Evolutionary conservation across 2,888 invertebrate genomes (phyloP), one percentile per base, ranked within the genome.

Genomic region (Trimorus sp.): DNA sequence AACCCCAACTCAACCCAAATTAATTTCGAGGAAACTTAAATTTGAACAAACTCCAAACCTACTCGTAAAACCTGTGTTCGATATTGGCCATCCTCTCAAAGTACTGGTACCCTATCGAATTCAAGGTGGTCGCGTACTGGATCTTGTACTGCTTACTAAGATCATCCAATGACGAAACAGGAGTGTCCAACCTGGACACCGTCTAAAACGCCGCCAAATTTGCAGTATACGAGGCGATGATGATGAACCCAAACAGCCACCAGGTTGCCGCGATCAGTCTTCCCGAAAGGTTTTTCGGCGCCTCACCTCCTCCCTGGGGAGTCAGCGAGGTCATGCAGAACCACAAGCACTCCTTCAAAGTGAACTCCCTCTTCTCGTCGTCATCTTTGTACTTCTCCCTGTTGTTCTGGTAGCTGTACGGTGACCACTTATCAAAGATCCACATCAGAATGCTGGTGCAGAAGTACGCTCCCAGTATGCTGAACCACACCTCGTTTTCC

Each of bases 171-270:
- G 97, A 97, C 88, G 98, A 98, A 51, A 98, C 96, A 0, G 98
- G 97, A 0, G 97, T 97, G 87, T 98, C 98, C 89, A 98, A 93
- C 15, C 98, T 94, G 0, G 98, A 98, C 0, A 98, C 97, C 0
- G 99, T 99, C 75, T 99, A 93, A 91, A 99, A 99, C 0, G 99
- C 99, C 1, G 99, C 99, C 89, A 99, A 93, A 92, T 99, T 99
- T 0, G 99, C 99, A 0, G 99, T 99, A 92, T 99, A 99, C 0
- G 98, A 98, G 3, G 99, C 99, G 89, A 99, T 99, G 85, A 99
- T 98, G 90, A 99, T 99, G 92, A 99, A 99, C 0, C 99, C 98
- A 92, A 99, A 99, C 36, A 99, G 93, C 99, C 99, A 99, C 99
- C 98, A 99, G 0, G 99, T 99, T 1, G 99, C 99, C 0, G 99